Percentiles rank a stretch among this genome's conserved stretches.
These are phyloP conservation scores for Luffia ferchaultella DNA, from an alignment of 2,888 invertebrate genomes.

Conservation along the genomic window DNA sequence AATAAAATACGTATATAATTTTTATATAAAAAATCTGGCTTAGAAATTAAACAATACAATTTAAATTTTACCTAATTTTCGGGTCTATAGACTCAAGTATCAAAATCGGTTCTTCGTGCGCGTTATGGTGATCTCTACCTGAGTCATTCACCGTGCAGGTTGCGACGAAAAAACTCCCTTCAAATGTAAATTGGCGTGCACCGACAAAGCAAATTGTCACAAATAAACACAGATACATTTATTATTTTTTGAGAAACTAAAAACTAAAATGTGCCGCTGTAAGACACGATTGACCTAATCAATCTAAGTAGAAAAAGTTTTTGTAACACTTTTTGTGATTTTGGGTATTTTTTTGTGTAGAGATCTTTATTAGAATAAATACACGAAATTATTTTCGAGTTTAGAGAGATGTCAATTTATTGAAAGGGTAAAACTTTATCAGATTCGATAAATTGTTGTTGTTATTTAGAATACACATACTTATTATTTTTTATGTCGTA, in stretches of 20 bases:
- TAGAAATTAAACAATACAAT: too few relatives aligned
- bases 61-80: too few relatives aligned
- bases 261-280: constrained; percentile 47
- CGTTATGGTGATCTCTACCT: constrained; percentile 28
- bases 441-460: too few relatives aligned
- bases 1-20: too few relatives aligned
- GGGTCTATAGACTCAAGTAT: too few relatives aligned
- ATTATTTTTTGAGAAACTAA: constrained; percentile 44
- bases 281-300: constrained; percentile 61
- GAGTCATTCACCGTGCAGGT: constrained; percentile 62
- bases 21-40: too few relatives aligned
- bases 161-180: constrained; percentile 50
- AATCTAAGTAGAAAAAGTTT: constrained; percentile 56
- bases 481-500: too few relatives aligned
- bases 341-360: background rate
- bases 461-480: too few relatives aligned
- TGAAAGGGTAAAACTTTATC: too few relatives aligned
- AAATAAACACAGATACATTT: constrained; percentile 63
- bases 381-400: too few relatives aligned
- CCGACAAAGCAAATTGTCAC: constrained; percentile 68
- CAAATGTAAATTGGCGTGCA: constrained; percentile 61
- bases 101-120: background rate
- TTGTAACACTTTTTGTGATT: constrained; percentile 31
- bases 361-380: too few relatives aligned
- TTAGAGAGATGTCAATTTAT: too few relatives aligned